These are phyloP conservation scores for Sebastes goodei DNA, from an alignment of 2,797 vertebrate species.

Conservation along the genomic window DNA sequence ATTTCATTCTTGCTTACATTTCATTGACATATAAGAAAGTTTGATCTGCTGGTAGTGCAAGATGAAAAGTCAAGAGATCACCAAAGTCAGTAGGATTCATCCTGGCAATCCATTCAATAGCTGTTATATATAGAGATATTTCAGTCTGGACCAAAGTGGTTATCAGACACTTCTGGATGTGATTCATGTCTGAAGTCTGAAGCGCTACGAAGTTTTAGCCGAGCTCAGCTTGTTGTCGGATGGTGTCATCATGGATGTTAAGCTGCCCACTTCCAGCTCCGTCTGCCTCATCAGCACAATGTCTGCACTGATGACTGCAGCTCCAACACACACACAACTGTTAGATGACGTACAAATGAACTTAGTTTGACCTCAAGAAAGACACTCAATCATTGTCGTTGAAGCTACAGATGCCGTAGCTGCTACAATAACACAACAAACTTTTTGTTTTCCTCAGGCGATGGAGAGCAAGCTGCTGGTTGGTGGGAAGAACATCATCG, in stretches of 20 bases:
- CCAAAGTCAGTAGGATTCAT: not conserved
- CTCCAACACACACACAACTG: slow-evolving; percentile 5
- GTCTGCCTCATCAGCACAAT: slow-evolving; percentile 59
- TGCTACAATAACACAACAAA: not conserved
- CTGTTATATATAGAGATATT: not conserved
- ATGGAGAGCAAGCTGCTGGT: slow-evolving; percentile 97
- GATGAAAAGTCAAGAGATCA: not conserved
- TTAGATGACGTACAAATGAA: slow-evolving; percentile 15
- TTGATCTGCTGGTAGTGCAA: too few relatives aligned
- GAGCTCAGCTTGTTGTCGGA: slow-evolving; percentile 51
- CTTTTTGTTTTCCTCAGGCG: slow-evolving; percentile 75
- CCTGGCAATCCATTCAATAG: not conserved
- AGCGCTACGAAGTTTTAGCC: not conserved
- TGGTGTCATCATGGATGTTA: slow-evolving; percentile 23
- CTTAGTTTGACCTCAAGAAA: slow-evolving; percentile 22
- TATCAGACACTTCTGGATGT: not conserved
- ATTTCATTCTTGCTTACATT: not conserved
- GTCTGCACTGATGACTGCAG: slow-evolving; percentile 32
- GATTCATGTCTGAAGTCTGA: slow-evolving; percentile 1
- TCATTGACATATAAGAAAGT: too few relatives aligned
- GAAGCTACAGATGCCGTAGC: not conserved
- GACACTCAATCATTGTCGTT: not conserved
- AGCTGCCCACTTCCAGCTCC: slow-evolving; percentile 39
- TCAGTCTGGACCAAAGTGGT: not conserved
- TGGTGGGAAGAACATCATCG: slow-evolving; percentile 94